phyloP scores from a whole-genome alignment of 2,797 vertebrate species.

The Pantherophis vulpinus region DNA sequence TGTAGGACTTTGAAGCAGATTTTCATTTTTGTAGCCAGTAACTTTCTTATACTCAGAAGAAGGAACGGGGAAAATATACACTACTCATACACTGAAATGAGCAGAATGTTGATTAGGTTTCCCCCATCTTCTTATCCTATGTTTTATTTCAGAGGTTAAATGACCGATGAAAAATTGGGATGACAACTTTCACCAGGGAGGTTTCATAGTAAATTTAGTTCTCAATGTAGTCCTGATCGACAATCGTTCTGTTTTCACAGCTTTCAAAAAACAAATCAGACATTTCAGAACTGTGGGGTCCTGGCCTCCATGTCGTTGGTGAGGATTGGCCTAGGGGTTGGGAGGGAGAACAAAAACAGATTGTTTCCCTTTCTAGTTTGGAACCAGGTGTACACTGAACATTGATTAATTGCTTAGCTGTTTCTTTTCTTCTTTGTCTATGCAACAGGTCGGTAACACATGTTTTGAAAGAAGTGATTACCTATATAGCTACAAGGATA shows the following conservation, averaged over 20 bases:
- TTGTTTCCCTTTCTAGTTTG: slow-evolving; percentile 25
- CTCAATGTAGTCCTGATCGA: slow-evolving; percentile 47
- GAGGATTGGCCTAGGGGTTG: slow-evolving; percentile 27
- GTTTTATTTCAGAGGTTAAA: slow-evolving; percentile 66
- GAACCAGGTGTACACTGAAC: not conserved
- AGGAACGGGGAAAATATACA: slow-evolving; percentile 40
- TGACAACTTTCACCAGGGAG: slow-evolving; percentile 57
- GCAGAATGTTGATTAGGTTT: slow-evolving; percentile 37
- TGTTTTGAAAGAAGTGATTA: not conserved
- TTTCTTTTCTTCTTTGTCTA: not conserved
- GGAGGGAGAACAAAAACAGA: not conserved
- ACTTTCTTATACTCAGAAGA: slow-evolving; percentile 56
- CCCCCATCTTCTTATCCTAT: slow-evolving; percentile 30
- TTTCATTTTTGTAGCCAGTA: slow-evolving; percentile 49
- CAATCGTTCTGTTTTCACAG: slow-evolving; percentile 62
- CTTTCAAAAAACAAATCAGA: slow-evolving; percentile 46
- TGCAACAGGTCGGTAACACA: not conserved
- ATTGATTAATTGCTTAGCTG: not conserved
- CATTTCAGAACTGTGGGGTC: slow-evolving; percentile 44
- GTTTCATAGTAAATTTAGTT: slow-evolving; percentile 54
- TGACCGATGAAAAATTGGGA: slow-evolving; percentile 41
- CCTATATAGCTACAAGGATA: not conserved
- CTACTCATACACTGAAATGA: slow-evolving; percentile 47
- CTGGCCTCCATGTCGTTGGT: slow-evolving; percentile 39
- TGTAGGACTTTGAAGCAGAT: slow-evolving; percentile 49